These are phyloP conservation scores for Salmo trutta DNA, from an alignment of 2,797 vertebrate species.

Conservation along the genomic window DNA sequence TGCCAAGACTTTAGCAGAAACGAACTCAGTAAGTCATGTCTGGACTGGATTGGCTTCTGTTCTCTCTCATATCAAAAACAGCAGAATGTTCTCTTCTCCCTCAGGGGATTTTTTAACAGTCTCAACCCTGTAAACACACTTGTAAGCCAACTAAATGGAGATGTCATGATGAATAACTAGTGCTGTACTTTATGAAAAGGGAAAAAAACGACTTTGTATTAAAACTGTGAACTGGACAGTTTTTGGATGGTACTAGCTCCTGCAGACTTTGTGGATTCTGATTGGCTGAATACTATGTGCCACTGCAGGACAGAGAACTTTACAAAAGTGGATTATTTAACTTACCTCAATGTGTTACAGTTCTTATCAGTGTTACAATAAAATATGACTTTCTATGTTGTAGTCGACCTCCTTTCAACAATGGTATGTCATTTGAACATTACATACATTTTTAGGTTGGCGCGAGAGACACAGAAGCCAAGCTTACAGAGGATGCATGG, in stretches of 20 bases:
- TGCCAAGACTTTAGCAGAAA: constrained; percentile 78
- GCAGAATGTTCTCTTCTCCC: constrained; percentile 71
- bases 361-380: constrained; percentile 93
- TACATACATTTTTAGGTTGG: too few species aligned
- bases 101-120: constrained; percentile 66
- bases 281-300: constrained; percentile 66
- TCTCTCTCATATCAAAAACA: constrained; percentile 57
- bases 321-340: constrained; percentile 84
- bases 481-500: not conserved
- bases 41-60: constrained; percentile 47
- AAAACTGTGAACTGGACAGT: constrained; percentile 39
- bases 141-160: constrained; percentile 6
- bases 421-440: not conserved
- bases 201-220: constrained; percentile 10
- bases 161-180: constrained; percentile 4
- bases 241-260: constrained; percentile 44
- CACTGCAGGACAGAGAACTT: constrained; percentile 66
- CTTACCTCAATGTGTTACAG: constrained; percentile 95
- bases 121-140: constrained; percentile 46
- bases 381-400: constrained; percentile 80
- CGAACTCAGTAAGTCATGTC: constrained; percentile 64
- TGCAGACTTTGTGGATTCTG: constrained; percentile 64
- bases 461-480: too few species aligned
- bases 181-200: constrained; percentile 7
- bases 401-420: not conserved